phyloP scores from a whole-genome alignment of 92 coral and sea anemone genomes.

The Phenganax stokvisi region DNA sequence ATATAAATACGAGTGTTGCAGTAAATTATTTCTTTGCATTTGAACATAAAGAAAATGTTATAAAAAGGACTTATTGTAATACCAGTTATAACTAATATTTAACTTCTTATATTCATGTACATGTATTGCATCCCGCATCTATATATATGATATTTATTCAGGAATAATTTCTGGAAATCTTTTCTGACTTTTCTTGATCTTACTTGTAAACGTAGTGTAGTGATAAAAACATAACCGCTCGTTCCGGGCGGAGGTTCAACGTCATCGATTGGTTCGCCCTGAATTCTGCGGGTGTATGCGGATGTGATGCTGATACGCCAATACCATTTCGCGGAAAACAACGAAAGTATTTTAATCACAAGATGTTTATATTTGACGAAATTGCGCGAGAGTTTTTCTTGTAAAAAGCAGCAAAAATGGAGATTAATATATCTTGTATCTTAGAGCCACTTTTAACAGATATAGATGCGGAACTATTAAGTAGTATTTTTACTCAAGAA shows the following conservation, averaged over 20 bases:
- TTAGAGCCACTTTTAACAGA: conserved; percentile 1
- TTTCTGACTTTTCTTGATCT: neutral
- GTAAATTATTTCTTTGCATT: neutral
- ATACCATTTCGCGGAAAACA: neutral
- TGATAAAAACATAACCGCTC: no score
- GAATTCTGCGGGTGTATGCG: neutral
- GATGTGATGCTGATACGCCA: neutral
- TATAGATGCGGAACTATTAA: neutral
- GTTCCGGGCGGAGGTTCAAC: no score
- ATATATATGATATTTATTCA: neutral
- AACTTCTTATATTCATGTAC: neutral
- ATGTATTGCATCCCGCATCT: neutral
- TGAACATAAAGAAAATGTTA: neutral
- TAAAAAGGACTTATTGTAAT: neutral
- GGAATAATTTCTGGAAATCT: neutral
- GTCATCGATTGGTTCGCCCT: neutral
- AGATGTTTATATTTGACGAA: neutral
- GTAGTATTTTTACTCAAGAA: conserved; percentile 2
- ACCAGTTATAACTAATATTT: neutral
- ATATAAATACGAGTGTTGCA: neutral
- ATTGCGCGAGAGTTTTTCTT: neutral
- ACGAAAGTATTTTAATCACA: neutral
- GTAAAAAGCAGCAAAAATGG: neutral
- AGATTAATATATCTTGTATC: no score
- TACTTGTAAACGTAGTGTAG: no score